Evolutionary conservation across 2,113 vertebrate species (phyloP), one percentile per base, ranked within the genome.

Genomic region (Phaethon lepturus): DNA sequence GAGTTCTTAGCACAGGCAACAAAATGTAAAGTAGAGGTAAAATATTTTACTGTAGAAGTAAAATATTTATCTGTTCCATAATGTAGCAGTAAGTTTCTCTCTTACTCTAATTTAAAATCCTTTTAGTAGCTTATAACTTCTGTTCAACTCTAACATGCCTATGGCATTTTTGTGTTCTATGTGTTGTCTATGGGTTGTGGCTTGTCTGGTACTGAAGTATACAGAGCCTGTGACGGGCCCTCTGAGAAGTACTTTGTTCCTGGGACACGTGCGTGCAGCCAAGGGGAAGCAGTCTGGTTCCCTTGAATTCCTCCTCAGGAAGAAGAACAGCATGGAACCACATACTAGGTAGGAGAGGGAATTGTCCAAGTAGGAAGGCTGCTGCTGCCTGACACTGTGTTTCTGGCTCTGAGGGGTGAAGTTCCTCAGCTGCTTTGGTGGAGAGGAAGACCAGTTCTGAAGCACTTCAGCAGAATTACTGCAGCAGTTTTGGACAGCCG

Each of bases 221-320:
- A 42, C 7, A 11, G 9, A 59, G 45, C 40, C 11, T 62, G 17
- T 19, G 10, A 4, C 38, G 40, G 50, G 33, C 26, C 6, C 9
- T 47, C 29, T 3, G 31, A 10, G 35, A 31, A 74, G 56, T 49
- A 29, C 10, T 5, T 44, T 17, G 31, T 56, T 86, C 28, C n/a
- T 86, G 68, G 40, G n/a, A n/a, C 5, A 1, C 0, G 1, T 28
- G 60, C 3, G 1, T 19, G 49, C 20, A 62, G 40, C 26, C 1
- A 3, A 62, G 62, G 28, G 26, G 28, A 72, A 63, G 56, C 2
- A 0, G 7, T 45, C 79, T 86, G 24, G 7, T 55, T 76, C 58
- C 42, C 52, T 58, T 35, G n/a, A 62, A 53, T 82, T 75, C 62
- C 17, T 35, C 45, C 74, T 67, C 24, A 33, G 56, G n/a, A 93